These are phyloP conservation scores for Dascillus cervinus DNA, from an alignment of 2,888 invertebrate species.

Conservation along the genomic window DNA sequence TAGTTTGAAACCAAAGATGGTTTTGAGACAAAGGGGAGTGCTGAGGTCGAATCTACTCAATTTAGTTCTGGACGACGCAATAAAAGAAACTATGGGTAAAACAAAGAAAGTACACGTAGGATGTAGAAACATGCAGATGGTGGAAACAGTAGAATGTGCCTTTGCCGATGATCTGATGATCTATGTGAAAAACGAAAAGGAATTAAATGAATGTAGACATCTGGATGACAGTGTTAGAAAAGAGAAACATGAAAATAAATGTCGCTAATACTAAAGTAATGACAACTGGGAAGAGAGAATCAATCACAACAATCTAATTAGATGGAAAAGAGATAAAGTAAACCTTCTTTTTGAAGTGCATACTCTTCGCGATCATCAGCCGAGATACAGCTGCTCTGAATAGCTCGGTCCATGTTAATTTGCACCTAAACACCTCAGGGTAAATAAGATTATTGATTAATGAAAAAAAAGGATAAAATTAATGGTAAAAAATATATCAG, in stretches of 20 bases:
- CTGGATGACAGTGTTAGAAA: not conserved
- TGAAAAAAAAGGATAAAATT: too few relatives aligned
- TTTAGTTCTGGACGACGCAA: constrained; percentile 4
- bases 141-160: constrained; percentile 5
- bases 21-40: constrained; percentile 6
- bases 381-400: too few relatives aligned
- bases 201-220: constrained; percentile 1
- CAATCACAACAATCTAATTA: constrained; percentile 3
- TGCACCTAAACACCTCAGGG: too few relatives aligned
- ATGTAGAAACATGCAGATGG: constrained; percentile 4
- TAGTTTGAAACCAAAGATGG: constrained; percentile 8
- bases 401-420: too few relatives aligned
- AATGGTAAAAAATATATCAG: too few relatives aligned
- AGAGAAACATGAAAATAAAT: constrained; percentile 8
- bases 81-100: constrained; percentile 4
- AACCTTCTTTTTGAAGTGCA: too few relatives aligned
- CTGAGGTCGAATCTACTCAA: constrained; percentile 5
- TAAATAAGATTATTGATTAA: too few relatives aligned
- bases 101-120: constrained; percentile 6
- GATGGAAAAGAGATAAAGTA: constrained; percentile 6
- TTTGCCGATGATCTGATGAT: constrained; percentile 8
- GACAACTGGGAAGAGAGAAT: constrained; percentile 4
- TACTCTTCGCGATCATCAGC: too few relatives aligned
- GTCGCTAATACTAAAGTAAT: constrained; percentile 10
- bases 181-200: constrained; percentile 3